Evolutionary conservation across 2,113 vertebrate species (phyloP), one percentile per base, ranked within the genome.

Genomic region (Charadrius vociferus): DNA sequence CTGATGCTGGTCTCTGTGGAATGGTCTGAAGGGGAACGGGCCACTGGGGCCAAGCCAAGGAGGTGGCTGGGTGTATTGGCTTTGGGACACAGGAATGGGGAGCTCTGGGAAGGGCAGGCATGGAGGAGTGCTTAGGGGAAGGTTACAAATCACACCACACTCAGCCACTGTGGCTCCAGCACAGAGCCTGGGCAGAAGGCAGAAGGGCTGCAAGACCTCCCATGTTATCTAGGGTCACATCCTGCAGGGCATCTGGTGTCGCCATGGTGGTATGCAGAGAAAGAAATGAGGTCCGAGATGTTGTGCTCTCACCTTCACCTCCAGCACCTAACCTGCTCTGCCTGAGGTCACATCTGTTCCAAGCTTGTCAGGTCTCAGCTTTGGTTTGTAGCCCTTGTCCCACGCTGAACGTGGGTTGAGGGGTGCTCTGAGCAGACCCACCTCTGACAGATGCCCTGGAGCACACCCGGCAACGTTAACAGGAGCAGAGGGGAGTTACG

Each of bases 141-240:
- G n/a, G 9, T 67, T 67, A 80, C 58, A 80, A 74, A 71, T 90
- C 37, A 41, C n/a, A 56, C 24, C 19, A 14, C 2, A 2, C 71
- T 75, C 67, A 90, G 56, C 47, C 81, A 34, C 1, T 5, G 58
- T 0, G 7, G 37, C 84, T 86, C 24, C 71, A 72, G 91, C 71
- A 45, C 68, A 24, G 49, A 90, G 61, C 36, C 62, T 3, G 4
- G 26, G 39, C 27, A 71, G 63, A 41, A 2, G 8, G 30, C 67
- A 62, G 81, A 85, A 90, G 22, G 34, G 36, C 90, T 90, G 82
- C 74, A 70, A 74, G 78, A 90, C 50, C 62, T 94, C 71, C 45
- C 1, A 0, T 1, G 5, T 95, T 95, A 94, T 88, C 87, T 89
- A 36, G 62, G 83, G 74, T 91, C 78, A 89, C 62, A 95, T 95